Percentiles rank a stretch among this genome's conserved stretches.
Conservation (phyloP, 2,113 vertebrate species). For the Amphilophus citrinellus region DNA sequence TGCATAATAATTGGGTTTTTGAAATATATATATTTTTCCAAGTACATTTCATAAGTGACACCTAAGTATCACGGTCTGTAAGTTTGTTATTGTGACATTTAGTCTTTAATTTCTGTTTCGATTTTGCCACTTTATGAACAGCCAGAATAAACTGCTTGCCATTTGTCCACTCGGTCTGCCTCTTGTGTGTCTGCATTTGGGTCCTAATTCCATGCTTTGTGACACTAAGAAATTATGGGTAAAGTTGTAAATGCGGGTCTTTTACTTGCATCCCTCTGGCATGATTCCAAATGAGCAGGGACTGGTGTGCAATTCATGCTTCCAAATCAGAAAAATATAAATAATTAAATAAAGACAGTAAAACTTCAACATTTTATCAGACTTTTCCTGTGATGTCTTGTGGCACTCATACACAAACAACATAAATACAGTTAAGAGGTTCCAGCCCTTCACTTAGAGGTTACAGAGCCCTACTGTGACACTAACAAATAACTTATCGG, state of each 20-base stretch:
- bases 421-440: background rate
- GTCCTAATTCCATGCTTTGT: background rate
- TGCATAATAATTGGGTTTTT: no score
- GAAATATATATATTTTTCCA: no score
- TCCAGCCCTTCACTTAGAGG: background rate
- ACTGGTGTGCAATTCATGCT: background rate
- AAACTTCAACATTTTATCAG: background rate
- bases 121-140: background rate
- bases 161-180: background rate
- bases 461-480: background rate
- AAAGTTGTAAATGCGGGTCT: background rate
- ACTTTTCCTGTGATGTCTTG: background rate
- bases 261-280: background rate
- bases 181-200: background rate
- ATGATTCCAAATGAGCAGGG: background rate
- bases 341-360: background rate
- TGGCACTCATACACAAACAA: background rate
- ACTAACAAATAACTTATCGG: no score
- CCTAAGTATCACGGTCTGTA: background rate
- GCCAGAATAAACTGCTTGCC: background rate
- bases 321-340: background rate
- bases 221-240: background rate
- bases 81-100: background rate
- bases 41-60: no score
- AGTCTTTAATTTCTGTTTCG: background rate